Evolutionary conservation across 2,888 invertebrate species (phyloP).

Genomic region (Coelopa pilipes): DNA sequence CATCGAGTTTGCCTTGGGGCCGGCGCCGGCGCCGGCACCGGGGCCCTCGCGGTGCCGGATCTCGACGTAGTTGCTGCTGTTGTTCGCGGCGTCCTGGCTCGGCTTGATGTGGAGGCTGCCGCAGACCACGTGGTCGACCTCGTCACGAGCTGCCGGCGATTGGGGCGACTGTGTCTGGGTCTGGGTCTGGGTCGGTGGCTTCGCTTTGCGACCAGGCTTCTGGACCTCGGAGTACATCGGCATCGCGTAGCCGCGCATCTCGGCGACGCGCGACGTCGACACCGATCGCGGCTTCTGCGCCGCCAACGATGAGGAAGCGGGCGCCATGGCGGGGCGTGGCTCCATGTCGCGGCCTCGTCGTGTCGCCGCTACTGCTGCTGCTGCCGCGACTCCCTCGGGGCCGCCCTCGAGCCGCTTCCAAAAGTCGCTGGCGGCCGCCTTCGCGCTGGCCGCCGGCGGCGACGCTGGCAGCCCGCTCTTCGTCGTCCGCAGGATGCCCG

Average conservation of each 20-base stretch:
- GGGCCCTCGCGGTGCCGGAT: conserved; percentile 58
- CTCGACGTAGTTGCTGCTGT: conserved; percentile 57
- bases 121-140: conserved; percentile 56
- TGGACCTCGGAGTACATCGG: conserved; percentile 64
- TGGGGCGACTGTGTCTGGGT: conserved; percentile 12
- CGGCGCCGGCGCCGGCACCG: too few species aligned
- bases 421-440: conserved; percentile 71
- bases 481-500: conserved; percentile 59
- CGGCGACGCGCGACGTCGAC: conserved; percentile 58
- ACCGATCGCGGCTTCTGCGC: conserved; percentile 61
- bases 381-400: conserved; percentile 45
- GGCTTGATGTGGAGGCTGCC: conserved; percentile 64
- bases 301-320: conserved; percentile 37
- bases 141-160: conserved; percentile 41
- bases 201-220: conserved; percentile 55
- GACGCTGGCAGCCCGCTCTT: conserved; percentile 59
- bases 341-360: conserved; percentile 47
- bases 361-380: conserved; percentile 44
- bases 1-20: conserved; percentile 63
- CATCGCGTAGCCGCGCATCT: conserved; percentile 56
- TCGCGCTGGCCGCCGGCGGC: conserved; percentile 55
- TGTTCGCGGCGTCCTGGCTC: conserved; percentile 49
- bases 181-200: too few species aligned
- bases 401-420: conserved; percentile 73
- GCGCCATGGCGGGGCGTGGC: conserved; percentile 36